Base-by-base conservation (phyloP, 2,113 vertebrate genomes). In the Saguinus imperator region DNA sequence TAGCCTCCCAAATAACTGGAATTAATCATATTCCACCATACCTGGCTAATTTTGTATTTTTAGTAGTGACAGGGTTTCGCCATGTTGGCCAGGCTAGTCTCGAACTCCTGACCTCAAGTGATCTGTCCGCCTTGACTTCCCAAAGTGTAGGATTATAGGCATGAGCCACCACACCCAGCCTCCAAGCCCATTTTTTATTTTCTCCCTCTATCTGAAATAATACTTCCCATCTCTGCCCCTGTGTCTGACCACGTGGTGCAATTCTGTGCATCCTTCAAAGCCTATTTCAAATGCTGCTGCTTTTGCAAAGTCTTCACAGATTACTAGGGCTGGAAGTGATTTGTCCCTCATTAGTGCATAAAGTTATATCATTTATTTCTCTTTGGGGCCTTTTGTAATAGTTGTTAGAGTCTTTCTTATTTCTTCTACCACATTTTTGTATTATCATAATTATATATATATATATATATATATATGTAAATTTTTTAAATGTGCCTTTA, bases 341-440 rank as follows among this genome's bases (percentile, higher is more conserved):
- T 76, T 92, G 29, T 83, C 32, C 50, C 58, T 64, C 55, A 79
- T 86, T 27, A 89, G 23, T 83, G 23, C 20, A 75, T 75, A 57
- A 89, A 58, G 52, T 89, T 91, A 11, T 91, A 94, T 66, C 72
- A 64, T 81, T 93, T 96, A 52, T 73, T 84, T 88, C 21, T 88
- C 55, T 94, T 94, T 77, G 81, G 81, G 16, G 2, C 3, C 18
- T 75, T 96, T 84, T 79, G 64, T 80, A 83, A 84, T 95, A 66
- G 43, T 91, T 91, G 29, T 57, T 96, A 12, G 21, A 83, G 21
- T 73, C 29, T 91, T 91, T 83, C 16, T 91, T 92, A 52, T 55
- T 70, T 94, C 40, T 94, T 86, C 27, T 92, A n/a, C 48, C 43
- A 72, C 52, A 73, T 68, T 92, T 96, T 92, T 64, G 4, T 88